Evolutionary conservation across 2,888 invertebrate species (phyloP).

Genomic region (Lucinisca nassula): DNA sequence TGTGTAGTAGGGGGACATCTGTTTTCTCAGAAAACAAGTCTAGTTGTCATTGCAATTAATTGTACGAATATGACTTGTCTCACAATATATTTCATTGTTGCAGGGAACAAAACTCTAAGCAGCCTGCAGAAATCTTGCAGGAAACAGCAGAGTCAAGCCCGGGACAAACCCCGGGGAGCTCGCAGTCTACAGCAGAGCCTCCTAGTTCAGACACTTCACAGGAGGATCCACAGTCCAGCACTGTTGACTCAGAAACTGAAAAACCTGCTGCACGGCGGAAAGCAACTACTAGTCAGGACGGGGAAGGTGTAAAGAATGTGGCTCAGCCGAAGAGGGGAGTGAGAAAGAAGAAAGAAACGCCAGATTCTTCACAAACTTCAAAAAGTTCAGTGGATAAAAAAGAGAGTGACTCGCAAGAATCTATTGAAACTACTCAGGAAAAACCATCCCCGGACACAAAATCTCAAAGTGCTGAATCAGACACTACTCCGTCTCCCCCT

Average conservation of each 20-base stretch:
- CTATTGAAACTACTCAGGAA: constrained; percentile 46
- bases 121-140: no score
- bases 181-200: not conserved
- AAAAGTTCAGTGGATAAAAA: constrained; percentile 30
- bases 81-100: no score
- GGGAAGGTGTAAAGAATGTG: not conserved
- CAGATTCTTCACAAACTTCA: constrained; percentile 27
- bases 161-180: not conserved
- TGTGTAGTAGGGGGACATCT: no score
- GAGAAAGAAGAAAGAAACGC: constrained; percentile 27
- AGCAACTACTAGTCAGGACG: constrained; percentile 13
- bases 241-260: not conserved
- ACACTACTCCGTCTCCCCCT: constrained; percentile 24
- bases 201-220: not conserved
- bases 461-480: constrained; percentile 32
- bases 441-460: constrained; percentile 14
- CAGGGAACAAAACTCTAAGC: no score
- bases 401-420: constrained; percentile 43
- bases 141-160: no score
- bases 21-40: no score
- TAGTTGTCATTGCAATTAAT: no score
- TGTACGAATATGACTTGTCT: no score
- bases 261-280: constrained; percentile 9
- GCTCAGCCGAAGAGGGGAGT: not conserved
- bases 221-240: not conserved